Conservation (phyloP, 2,888 invertebrate genomes). For the Kryphioiulus occultus region DNA sequence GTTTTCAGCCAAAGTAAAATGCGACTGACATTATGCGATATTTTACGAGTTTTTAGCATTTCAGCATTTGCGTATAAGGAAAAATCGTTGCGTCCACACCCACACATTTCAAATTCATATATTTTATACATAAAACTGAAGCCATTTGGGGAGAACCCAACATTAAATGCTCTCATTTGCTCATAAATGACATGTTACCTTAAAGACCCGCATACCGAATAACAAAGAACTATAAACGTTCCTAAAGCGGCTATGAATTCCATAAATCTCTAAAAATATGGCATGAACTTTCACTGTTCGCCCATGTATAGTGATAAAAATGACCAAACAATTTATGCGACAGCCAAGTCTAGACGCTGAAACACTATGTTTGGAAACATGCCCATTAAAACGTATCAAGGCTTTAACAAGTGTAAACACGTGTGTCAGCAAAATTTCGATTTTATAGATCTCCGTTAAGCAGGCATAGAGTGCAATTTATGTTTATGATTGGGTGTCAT, state of each 20-base stretch:
- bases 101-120: slow-evolving; percentile 13
- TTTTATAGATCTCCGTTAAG: neutral
- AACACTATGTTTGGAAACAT: neutral
- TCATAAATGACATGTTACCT: neutral
- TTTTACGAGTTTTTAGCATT: neutral
- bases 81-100: neutral
- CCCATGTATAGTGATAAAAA: neutral
- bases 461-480: neutral
- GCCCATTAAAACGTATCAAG: neutral
- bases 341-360: neutral
- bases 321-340: too few relatives aligned
- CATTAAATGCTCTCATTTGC: neutral
- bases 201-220: neutral
- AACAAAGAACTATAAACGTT: neutral
- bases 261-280: neutral
- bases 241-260: neutral
- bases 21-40: neutral
- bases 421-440: neutral
- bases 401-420: neutral
- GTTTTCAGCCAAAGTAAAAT: neutral
- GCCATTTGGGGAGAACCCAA: slow-evolving; percentile 11
- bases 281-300: neutral
- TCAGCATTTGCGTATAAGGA: neutral
- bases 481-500: neutral
- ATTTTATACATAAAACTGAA: slow-evolving; percentile 4